Base-by-base conservation (phyloP, 2,113 vertebrate genomes). In the Martes martes region DNA sequence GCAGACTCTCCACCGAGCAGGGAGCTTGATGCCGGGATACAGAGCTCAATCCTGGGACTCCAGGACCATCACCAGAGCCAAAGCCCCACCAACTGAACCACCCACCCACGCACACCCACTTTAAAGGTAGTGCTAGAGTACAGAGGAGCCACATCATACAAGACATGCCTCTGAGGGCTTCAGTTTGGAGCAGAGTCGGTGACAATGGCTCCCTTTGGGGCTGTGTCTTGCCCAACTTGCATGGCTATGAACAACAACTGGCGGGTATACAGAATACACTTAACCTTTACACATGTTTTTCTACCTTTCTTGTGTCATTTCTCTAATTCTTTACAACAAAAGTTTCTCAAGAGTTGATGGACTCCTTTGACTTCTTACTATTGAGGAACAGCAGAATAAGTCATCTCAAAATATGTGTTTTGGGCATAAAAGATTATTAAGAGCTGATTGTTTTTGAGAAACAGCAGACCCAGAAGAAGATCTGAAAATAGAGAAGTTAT, bases 101-200 rank as follows among this genome's bases (percentile, higher is more conserved):
- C 59, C 23, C 59, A 61, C 59, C 59, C 59, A 26, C 8, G 23
- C 23, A 11, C 59, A 24, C 23, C 65, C 18, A 33, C 50, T 39
- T 24, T 39, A 39, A 71, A 59, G 24, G 7, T 55, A 71, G 33
- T 7, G 50, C 28, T 11, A 4, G 9, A n/a, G 21, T 52, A 19
- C 33, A 50, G 23, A 69, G 18, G 21, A 33, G 33, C 18, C 23
- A 24, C 61, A 18, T 36, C 13, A 4, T 14, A 87, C 21, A 33
- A 24, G 16, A 18, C 33, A 14, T 55, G 59, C 19, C 42, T 55
- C 10, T 4, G 3, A 19, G 36, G 57, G n/a, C 15, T 4, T 39
- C 11, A 1, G 1, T 42, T 42, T 42, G 4, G 2, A 23, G 1
- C 33, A 7, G 0, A 26, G 19, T 65, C 31, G 4, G 0, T 2